A percentile compares a stretch with the other conserved stretches of the same genome.
These are phyloP conservation scores for Gnatocerus cornutus DNA, from an alignment of 2,888 invertebrate genomes.

Conservation along the genomic window DNA sequence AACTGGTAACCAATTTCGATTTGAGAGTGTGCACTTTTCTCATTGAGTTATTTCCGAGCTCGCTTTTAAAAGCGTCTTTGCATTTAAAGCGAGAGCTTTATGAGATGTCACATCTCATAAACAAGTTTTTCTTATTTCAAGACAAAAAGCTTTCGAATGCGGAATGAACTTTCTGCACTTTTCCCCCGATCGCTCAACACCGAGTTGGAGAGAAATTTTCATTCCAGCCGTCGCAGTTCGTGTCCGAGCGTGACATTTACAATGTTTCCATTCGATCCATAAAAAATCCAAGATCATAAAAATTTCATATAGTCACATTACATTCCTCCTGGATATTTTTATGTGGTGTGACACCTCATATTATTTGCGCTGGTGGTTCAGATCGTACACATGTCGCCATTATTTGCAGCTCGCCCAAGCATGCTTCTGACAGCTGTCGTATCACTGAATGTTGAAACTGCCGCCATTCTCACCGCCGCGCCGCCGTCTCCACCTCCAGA, in stretches of 20 bases:
- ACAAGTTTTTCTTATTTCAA: conserved; percentile 59
- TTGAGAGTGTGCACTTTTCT: neutral
- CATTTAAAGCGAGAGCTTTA: conserved; percentile 3
- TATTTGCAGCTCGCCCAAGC: conserved; percentile 69
- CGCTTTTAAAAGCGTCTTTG: conserved; percentile 7
- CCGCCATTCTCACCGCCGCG: conserved; percentile 65
- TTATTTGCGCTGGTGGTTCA: conserved; percentile 66
- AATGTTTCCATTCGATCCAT: conserved; percentile 56
- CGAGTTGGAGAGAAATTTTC: neutral
- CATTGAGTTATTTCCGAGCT: neutral
- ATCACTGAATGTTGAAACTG: conserved; percentile 69
- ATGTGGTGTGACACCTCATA: conserved; percentile 70
- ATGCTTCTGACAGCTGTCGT: conserved; percentile 71
- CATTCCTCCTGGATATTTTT: conserved; percentile 68
- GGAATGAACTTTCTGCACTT: too few relatives aligned
- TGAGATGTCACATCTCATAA: conserved; percentile 4
- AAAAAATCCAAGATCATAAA: conserved; percentile 67
- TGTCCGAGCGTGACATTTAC: conserved; percentile 25
- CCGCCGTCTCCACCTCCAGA: conserved; percentile 62
- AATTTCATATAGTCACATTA: conserved; percentile 69
- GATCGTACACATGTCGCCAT: conserved; percentile 70
- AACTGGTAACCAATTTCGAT: conserved; percentile 6
- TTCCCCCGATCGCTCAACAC: too few relatives aligned
- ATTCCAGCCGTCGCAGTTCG: too few relatives aligned
- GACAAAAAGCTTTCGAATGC: conserved; percentile 21